phyloP scores from a whole-genome alignment of 2,888 invertebrate genomes.

The Euphydryas editha region DNA sequence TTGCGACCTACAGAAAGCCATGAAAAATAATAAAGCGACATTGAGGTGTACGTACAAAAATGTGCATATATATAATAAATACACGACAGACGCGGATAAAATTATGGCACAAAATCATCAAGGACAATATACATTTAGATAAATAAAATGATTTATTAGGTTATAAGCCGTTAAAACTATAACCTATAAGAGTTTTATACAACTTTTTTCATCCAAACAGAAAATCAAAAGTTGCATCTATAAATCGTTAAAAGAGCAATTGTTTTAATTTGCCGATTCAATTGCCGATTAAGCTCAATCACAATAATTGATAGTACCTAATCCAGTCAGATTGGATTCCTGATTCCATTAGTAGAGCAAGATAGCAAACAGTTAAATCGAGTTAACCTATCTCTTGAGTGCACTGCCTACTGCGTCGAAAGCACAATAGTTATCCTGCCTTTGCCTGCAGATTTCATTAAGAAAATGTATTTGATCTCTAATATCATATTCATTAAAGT shows the following conservation, averaged over 20 bases:
- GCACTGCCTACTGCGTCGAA: constrained; percentile 34
- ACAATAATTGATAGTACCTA: constrained; percentile 58
- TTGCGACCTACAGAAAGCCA: no score
- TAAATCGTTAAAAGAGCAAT: constrained; percentile 18
- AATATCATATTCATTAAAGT: neutral
- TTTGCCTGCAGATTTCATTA: constrained; percentile 12
- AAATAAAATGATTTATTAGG: no score
- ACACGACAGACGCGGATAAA: no score
- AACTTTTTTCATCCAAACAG: neutral
- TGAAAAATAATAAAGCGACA: no score
- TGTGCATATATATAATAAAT: no score
- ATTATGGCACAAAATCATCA: no score
- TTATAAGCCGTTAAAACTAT: no score
- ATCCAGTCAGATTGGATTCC: constrained; percentile 63
- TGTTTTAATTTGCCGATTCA: constrained; percentile 38
- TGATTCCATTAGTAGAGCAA: constrained; percentile 57
- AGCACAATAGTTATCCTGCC: constrained; percentile 27
- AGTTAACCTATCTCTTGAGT: constrained; percentile 41
- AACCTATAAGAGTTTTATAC: no score
- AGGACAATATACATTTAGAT: no score
- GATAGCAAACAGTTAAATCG: constrained; percentile 48
- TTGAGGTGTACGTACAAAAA: no score
- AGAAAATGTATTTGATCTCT: constrained; percentile 6
- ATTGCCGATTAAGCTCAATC: constrained; percentile 53
- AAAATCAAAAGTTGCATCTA: neutral